A percentile compares a stretch with the other conserved stretches of the same genome.
Evolutionary conservation across 2,113 vertebrate species (phyloP).

Genomic region (Grantiella picta): DNA sequence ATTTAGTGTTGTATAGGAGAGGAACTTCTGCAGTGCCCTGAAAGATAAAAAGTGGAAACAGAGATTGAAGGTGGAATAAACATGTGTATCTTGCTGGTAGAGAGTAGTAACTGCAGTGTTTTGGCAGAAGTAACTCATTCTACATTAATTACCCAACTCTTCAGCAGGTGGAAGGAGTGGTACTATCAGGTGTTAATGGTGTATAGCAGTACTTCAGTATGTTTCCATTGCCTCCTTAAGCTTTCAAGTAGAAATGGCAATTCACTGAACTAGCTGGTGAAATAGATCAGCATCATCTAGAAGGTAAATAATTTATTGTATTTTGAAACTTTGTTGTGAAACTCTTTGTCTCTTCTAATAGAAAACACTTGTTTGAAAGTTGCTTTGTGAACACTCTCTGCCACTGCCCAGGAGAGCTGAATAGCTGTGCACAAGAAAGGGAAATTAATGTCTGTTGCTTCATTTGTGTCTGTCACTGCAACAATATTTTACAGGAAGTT

Average conservation of each 20-base stretch:
- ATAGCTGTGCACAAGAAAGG: background rate
- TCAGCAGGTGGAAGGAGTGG: background rate
- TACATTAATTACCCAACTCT: background rate
- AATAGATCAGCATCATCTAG: background rate
- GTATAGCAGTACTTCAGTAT: background rate
- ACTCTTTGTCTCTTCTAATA: background rate
- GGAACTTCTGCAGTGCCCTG: background rate
- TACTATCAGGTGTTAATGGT: background rate
- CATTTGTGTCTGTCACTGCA: background rate
- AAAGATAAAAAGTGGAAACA: background rate
- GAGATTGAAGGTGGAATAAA: background rate
- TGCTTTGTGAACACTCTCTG: rapidly evolving
- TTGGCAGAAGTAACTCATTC: background rate
- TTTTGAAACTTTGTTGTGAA: slow-evolving; percentile 9
- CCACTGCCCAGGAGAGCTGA: background rate
- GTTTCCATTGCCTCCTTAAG: background rate
- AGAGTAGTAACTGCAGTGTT: background rate
- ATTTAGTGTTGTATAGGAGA: background rate
- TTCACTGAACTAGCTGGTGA: background rate
- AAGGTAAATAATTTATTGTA: slow-evolving; percentile 14
- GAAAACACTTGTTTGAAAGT: background rate
- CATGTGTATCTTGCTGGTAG: background rate
- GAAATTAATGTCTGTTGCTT: background rate
- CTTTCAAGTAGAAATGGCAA: background rate
- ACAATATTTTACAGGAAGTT: background rate